Conservation (phyloP, 2,113 vertebrate genomes). For the Delphinapterus leucas region DNA sequence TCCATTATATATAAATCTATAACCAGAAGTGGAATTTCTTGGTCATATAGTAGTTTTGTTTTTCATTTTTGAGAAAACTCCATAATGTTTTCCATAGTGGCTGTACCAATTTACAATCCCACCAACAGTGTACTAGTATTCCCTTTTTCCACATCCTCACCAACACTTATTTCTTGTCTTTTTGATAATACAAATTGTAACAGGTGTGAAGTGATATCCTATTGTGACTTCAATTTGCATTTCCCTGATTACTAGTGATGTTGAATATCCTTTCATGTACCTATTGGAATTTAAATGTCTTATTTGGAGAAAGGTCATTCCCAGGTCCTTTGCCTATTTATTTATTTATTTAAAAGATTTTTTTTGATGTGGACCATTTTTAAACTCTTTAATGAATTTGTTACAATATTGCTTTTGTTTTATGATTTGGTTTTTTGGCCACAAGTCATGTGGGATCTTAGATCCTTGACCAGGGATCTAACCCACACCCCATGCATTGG, state of each 20-base stretch:
- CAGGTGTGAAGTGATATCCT: no score
- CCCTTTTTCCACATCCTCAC: not conserved
- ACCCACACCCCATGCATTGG: no score
- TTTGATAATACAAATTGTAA: not conserved
- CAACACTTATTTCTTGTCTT: not conserved
- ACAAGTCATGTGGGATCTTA: no score
- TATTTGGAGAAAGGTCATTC: not conserved
- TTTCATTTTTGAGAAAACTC: not conserved
- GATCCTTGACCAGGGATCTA: no score
- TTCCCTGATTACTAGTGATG: no score
- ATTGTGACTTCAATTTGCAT: no score
- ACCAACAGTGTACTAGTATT: not conserved
- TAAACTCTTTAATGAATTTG: no score
- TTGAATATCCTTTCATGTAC: not conserved
- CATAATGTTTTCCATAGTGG: no score
- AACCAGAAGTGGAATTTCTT: not conserved
- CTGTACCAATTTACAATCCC: not conserved
- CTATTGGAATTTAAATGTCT: not conserved
- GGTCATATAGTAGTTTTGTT: not conserved
- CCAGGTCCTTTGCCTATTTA: not conserved
- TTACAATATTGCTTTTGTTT: no score
- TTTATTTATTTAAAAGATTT: no score
- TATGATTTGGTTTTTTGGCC: no score
- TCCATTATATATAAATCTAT: not conserved
- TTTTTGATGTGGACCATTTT: not conserved